phyloP scores from a whole-genome alignment of 2,113 vertebrate species.

The Carlito syrichta region DNA sequence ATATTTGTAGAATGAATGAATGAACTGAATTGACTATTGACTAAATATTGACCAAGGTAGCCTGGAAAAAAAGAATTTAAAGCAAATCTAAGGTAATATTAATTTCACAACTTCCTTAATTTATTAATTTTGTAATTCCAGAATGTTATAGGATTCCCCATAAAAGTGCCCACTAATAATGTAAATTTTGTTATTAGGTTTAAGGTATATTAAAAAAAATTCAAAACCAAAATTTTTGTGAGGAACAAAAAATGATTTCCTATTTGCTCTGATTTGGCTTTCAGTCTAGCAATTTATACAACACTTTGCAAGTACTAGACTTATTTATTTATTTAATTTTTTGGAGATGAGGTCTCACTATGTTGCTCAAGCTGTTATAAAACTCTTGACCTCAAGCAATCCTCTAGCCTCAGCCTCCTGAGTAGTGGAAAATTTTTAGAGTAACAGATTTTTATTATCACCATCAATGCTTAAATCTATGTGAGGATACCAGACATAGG shows the following conservation, averaged over 20 bases:
- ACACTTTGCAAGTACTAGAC: not conserved
- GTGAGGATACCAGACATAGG: not conserved
- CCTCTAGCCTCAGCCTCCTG: not conserved
- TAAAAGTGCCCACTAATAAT: not conserved
- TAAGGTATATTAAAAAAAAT: not conserved
- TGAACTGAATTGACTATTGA: not conserved
- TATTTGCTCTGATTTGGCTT: not conserved
- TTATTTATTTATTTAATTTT: not conserved
- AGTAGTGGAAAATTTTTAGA: not conserved
- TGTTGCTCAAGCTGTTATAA: not conserved
- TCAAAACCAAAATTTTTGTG: not conserved
- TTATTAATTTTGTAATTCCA: not conserved
- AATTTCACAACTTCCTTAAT: not conserved
- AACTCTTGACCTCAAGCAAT: not conserved
- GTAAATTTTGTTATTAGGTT: not conserved
- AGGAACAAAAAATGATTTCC: not conserved
- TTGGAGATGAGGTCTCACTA: not conserved
- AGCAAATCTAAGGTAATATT: not conserved
- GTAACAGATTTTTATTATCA: not conserved
- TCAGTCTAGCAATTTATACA: not conserved
- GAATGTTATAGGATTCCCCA: not conserved
- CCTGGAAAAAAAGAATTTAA: not conserved
- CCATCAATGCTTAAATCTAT: not conserved
- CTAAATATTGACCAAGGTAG: not conserved
- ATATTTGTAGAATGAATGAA: not conserved